Evolutionary conservation across 2,888 invertebrate species (phyloP), one percentile per base, ranked within the genome.

Genomic region (Drosophila heteroneura): DNA sequence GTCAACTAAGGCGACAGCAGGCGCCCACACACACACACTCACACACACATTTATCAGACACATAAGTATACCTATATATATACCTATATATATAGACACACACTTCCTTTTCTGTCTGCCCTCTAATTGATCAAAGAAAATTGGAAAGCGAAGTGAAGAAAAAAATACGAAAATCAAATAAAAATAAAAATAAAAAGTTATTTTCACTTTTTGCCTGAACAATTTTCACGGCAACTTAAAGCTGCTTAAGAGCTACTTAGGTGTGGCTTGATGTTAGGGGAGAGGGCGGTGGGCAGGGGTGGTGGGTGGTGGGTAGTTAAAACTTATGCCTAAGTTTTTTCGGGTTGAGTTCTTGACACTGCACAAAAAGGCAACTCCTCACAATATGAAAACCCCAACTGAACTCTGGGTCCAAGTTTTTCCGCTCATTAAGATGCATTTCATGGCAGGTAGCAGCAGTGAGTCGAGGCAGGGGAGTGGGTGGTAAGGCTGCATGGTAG

Each of bases 371-470:
- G 26, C n/a, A 54, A 22, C 47, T 19, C 9, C 54, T 5, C 47
- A 16, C 47, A 47, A 47, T 47, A 47, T 47, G 7, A 26, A 47
- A 26, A 16, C 10, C 41, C 41, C 9, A 60, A 52, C n/a, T 33
- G 47, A 57, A 37, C 53, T 56, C 26, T 26, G 44, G 52, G 26
- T 37, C 3, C 54, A 79, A 80, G 60, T 75, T 68, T 65, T 53
- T 57, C 60, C 69, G 77, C 80, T 87, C 89, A 90, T 87, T 87
- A 87, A 80, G 86, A 90, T 88, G 87, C 90, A 90, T 79, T 90
- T 82, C 89, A 59, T 37, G 32, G 52, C 64, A 62, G 60, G n/a
- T 49, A 28, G 58, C 52, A 60, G 51, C 49, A 51, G 56, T 41
- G 44, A 59, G 59, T 26, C 54, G 10, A 37, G 26, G 0, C 30